Conservation (phyloP, 2,888 invertebrate genomes). For the Nasonovia ribisnigri region DNA sequence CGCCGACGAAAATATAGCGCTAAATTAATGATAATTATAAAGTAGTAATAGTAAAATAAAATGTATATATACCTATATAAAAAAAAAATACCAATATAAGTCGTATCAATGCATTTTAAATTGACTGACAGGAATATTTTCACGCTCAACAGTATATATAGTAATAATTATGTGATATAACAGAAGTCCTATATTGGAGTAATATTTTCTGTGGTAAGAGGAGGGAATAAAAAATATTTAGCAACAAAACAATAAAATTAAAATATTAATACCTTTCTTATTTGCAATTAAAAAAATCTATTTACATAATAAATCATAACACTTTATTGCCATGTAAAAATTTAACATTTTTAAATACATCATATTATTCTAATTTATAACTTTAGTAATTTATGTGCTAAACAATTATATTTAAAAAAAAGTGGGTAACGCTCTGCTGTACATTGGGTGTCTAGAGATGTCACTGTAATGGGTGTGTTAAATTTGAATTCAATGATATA, state of each 20-base stretch:
- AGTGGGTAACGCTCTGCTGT: too few species aligned
- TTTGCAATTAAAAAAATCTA: not conserved
- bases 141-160: not conserved
- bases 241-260: not conserved
- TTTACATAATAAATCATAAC: not conserved
- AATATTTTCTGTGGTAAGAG: not conserved
- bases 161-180: not conserved
- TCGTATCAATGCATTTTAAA: not conserved
- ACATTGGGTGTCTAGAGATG: too few species aligned
- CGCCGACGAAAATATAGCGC: constrained; percentile 50
- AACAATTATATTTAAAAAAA: too few species aligned
- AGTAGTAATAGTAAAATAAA: not conserved
- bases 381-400: too few species aligned
- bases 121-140: not conserved
- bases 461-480: too few species aligned
- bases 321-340: too few species aligned
- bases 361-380: too few species aligned
- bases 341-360: too few species aligned
- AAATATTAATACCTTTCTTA: not conserved
- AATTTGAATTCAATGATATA: too few species aligned
- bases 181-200: not conserved
- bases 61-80: not conserved
- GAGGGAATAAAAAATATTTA: not conserved
- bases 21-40: constrained; percentile 5
- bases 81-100: not conserved